Percentiles rank a stretch among this genome's conserved stretches.
These are phyloP conservation scores for Lacanobia wlatinum DNA, from an alignment of 2,888 invertebrate species.

Conservation along the genomic window DNA sequence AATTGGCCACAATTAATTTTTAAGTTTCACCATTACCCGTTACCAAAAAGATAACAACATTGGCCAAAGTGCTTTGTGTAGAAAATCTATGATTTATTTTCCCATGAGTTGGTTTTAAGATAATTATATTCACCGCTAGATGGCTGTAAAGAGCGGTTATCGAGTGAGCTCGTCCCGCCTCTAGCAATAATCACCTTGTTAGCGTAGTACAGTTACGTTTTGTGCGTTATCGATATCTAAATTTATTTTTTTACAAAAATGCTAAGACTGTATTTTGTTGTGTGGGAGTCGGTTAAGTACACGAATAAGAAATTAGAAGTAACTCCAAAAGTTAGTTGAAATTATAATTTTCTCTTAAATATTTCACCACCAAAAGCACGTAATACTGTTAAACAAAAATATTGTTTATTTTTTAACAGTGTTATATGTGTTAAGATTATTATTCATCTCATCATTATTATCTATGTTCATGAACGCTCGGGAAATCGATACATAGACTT, in stretches of 20 bases:
- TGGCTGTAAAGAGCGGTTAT: slow-evolving; percentile 78
- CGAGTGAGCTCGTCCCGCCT: slow-evolving; percentile 80
- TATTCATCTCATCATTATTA: too few relatives aligned
- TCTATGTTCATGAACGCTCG: too few relatives aligned
- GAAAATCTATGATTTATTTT: slow-evolving; percentile 74
- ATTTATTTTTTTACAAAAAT: too few relatives aligned
- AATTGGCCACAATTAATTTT: not conserved
- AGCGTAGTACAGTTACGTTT: slow-evolving; percentile 66
- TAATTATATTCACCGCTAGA: slow-evolving; percentile 80
- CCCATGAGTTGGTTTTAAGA: slow-evolving; percentile 80
- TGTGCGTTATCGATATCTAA: slow-evolving; percentile 51
- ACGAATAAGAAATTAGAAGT: too few relatives aligned
- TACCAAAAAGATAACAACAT: slow-evolving; percentile 22
- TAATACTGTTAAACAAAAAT: too few relatives aligned
- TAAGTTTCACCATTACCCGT: slow-evolving; percentile 3
- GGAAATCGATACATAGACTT: too few relatives aligned
- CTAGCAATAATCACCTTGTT: slow-evolving; percentile 84
- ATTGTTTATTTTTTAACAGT: too few relatives aligned
- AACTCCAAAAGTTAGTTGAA: too few relatives aligned
- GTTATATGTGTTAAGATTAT: too few relatives aligned
- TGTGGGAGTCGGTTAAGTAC: not conserved
- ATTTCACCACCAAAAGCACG: too few relatives aligned
- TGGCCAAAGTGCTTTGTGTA: slow-evolving; percentile 60
- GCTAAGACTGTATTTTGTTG: not conserved
- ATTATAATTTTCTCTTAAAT: too few relatives aligned